These are phyloP conservation scores for Hapalemur alaotrensis DNA, from an alignment of 2,797 vertebrate species.

Conservation along the genomic window DNA sequence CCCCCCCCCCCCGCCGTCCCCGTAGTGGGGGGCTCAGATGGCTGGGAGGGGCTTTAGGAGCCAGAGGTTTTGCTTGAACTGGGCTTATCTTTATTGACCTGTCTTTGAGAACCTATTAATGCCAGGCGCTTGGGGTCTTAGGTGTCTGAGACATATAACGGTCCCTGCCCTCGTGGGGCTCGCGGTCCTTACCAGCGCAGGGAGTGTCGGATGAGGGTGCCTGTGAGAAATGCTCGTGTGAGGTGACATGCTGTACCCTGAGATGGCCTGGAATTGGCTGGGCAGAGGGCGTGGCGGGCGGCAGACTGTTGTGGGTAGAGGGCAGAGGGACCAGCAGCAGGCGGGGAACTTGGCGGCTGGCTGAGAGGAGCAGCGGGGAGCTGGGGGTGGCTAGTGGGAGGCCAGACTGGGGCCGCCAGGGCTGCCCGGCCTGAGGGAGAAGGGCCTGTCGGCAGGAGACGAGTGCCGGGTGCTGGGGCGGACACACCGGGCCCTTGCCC, in stretches of 20 bases:
- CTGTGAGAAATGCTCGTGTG: background rate
- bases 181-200: background rate
- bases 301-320: background rate
- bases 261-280: background rate
- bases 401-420: no score
- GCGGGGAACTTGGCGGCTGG: rapidly evolving
- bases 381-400: background rate
- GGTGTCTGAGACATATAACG: background rate
- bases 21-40: background rate
- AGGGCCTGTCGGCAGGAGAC: background rate
- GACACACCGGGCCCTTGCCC: rapidly evolving
- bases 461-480: background rate
- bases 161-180: background rate
- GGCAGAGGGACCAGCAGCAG: background rate
- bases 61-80: background rate
- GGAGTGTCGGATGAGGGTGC: background rate
- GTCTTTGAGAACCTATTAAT: background rate
- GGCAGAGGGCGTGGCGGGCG: background rate
- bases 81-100: background rate
- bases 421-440: no score
- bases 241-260: background rate
- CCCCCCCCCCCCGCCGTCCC: no score
- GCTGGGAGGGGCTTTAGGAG: background rate
- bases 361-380: background rate
- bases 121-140: background rate